Evolutionary conservation across 2,797 vertebrate genomes (phyloP), one percentile per base, ranked within the genome.

Genomic region (Okamejei kenojei): DNA sequence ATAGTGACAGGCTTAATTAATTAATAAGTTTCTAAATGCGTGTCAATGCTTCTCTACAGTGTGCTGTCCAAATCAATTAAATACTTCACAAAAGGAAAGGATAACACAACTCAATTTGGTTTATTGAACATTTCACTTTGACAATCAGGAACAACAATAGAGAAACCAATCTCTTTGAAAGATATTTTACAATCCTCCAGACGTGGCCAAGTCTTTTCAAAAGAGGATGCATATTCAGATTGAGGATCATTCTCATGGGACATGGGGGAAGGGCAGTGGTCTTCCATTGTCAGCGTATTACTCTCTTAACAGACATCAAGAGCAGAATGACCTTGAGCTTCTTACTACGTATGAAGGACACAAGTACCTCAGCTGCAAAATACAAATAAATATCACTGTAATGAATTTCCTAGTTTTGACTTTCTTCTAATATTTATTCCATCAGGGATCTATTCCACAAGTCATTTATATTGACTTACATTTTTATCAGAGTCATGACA

Each of bases 71-170:
- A 73, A 45, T 54, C 65, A 76, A 76, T 92, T 29, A 9, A 74
- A 76, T 92, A 17, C 65, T 32, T 2, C 54, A 74, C 71, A 92
- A 76, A 29, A 92, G 71, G 76, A 54, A 8, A 1, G 38, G 90
- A 92, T 76, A 92, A 92, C 38, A 54, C 71, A 92, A 74, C 90
- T 92, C 65, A 92, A 92, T 92, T 92, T 74, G 71, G 26, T 92
- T 92, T 74, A 76, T 92, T 92, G 90, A 73, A 92, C 90, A 74
- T 92, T 92, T 45, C 10, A 74, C 17, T 35, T 45, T 92, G 90
- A 76, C 29, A 54, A 45, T 73, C 23, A 38, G 68, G 4, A 0
- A 90, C 35, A 91, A 71, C 68, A 74, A 2, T 29, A 26, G 21
- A 73, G 90, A 74, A 38, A 38, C 19, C 21, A 92, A 74, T 74